phyloP scores from a whole-genome alignment of 2,113 vertebrate species.

The Murina feae region DNA sequence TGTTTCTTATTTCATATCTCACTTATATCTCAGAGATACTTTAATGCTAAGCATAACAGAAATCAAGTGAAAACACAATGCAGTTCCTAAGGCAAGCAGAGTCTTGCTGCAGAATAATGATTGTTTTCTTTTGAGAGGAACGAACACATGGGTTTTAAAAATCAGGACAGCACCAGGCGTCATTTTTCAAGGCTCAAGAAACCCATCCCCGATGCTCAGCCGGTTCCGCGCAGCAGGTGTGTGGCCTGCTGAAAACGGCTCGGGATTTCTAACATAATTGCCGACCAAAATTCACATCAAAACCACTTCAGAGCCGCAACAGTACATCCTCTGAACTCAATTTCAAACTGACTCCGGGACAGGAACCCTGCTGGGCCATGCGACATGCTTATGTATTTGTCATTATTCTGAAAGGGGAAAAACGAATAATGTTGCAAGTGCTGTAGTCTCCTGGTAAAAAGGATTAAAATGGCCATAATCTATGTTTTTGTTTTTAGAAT shows the following conservation, averaged over 20 bases:
- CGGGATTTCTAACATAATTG: slow-evolving; percentile 64
- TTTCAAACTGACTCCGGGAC: slow-evolving; percentile 57
- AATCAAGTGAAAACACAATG: slow-evolving; percentile 24
- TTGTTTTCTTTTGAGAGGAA: slow-evolving; percentile 28
- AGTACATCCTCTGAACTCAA: slow-evolving; percentile 57
- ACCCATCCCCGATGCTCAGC: slow-evolving; percentile 49
- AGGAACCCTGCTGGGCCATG: slow-evolving; percentile 54
- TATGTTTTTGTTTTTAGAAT: neutral
- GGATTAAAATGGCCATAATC: neutral
- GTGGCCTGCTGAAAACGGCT: slow-evolving; percentile 59
- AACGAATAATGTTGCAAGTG: neutral
- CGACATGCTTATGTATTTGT: slow-evolving; percentile 53
- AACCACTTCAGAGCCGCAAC: slow-evolving; percentile 68
- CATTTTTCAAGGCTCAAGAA: slow-evolving; percentile 62
- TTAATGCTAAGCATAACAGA: neutral
- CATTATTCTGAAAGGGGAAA: slow-evolving; percentile 13
- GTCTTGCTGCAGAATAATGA: slow-evolving; percentile 25
- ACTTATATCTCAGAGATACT: neutral
- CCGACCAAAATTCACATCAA: slow-evolving; percentile 63
- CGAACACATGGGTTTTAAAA: slow-evolving; percentile 21
- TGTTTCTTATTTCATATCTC: neutral
- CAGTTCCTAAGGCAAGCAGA: neutral
- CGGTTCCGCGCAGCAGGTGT: slow-evolving; percentile 51
- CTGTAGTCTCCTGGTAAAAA: neutral
- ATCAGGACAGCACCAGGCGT: neutral